Evolutionary conservation across 2,888 invertebrate species (phyloP).

Genomic region (Conchocele bisecta): DNA sequence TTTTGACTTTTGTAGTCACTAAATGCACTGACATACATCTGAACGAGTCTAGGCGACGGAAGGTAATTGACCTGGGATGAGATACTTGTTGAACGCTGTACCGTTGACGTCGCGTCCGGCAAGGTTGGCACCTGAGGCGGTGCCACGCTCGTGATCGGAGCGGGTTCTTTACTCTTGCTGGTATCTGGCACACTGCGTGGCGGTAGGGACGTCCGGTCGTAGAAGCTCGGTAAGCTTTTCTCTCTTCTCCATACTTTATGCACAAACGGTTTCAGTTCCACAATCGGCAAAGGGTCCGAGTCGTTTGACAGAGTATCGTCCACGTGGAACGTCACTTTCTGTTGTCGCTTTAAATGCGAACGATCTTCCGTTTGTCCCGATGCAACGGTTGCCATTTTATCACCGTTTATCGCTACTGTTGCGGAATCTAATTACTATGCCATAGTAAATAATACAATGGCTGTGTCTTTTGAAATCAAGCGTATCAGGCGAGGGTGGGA

Average conservation of each 20-base stretch:
- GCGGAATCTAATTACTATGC: too few species aligned
- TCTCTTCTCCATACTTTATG: conserved; percentile 75
- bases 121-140: conserved; percentile 54
- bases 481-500: too few species aligned
- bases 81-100: too few species aligned
- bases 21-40: conserved; percentile 41
- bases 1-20: conserved; percentile 45
- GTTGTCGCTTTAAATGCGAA: too few species aligned
- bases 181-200: conserved; percentile 1
- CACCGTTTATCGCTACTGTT: too few species aligned
- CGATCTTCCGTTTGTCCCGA: too few species aligned
- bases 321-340: conserved; percentile 48
- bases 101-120: conserved; percentile 39
- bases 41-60: conserved; percentile 29
- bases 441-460: too few species aligned
- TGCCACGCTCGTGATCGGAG: conserved; percentile 25
- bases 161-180: conserved; percentile 6
- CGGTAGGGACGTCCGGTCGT: conserved; percentile 48
- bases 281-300: conserved; percentile 66
- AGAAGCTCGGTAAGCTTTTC: conserved; percentile 71
- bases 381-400: too few species aligned
- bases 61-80: too few species aligned
- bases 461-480: too few species aligned
- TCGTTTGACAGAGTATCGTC: conserved; percentile 38
- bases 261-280: conserved; percentile 73